Evolutionary conservation across 1,140 invertebrate species (phyloP), one percentile per base, ranked within the genome.

Genomic region (Chironomus tepperi): DNA sequence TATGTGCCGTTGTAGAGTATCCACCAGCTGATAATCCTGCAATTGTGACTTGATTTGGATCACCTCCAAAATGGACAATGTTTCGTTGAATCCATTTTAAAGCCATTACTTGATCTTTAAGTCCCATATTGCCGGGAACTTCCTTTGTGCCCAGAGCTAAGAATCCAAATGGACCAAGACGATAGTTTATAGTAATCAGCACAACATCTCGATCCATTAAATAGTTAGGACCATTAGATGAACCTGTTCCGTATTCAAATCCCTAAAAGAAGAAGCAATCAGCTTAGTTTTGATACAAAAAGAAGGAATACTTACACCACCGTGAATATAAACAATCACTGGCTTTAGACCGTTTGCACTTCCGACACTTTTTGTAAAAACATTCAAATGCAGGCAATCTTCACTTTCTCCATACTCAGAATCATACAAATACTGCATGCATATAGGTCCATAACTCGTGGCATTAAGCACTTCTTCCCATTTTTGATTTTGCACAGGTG

Each of bases 51-150:
- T 82, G 81, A 76, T 86, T 83, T 0, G 89, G 86, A 84, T 95
- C 89, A 1, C 92, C 93, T 1, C 91, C 91, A 79, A 94, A 94
- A 0, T 84, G 79, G 1, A 78, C 84, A 43, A 94, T 92, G 77
- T 93, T 91, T 24, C 88, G 79, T 78, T 89, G 85, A 0, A 94
- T 83, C 92, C 92, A 95, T 42, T 86, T 84, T 2, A 94, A 79
- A 0, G 89, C 89, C 43, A 84, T 80, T 2, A 92, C 88, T 82
- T 93, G 90, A 82, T 94, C 92, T 79, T 90, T 90, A 34, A 93
- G 81, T 0, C 90, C 91, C 79, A 88, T 87, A 79, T 93, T 93
- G 15, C 91, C 92, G 0, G 89, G 86, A 0, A 87, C 86, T 57
- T 85, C 79, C 9, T 84, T 81, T 74, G 89, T 88, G 3, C 88